A percentile compares a stretch with the other conserved stretches of the same genome.
Evolutionary conservation across 92 coral and sea anemone genomes (phyloP).

Genomic region (Scolanthus callimorphus): DNA sequence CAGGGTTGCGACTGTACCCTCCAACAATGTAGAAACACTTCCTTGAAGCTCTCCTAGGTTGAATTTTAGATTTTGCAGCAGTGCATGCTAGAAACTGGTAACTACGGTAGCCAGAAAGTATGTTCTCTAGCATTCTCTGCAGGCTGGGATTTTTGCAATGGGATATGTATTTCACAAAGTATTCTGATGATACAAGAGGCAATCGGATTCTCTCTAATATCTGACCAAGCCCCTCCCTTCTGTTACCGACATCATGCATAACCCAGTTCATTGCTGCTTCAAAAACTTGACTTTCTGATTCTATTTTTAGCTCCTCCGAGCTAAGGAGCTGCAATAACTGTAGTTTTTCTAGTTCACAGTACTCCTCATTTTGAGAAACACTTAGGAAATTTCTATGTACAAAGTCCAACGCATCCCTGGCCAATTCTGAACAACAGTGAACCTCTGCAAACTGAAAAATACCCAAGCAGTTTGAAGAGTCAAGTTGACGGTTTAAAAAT

Average conservation of each 20-base stretch:
- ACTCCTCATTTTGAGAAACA: slow-evolving; percentile 74
- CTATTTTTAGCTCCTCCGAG: slow-evolving; percentile 86
- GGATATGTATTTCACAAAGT: slow-evolving; percentile 45
- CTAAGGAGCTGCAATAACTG: slow-evolving; percentile 51
- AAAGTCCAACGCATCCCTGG: slow-evolving; percentile 57
- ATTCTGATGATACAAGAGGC: slow-evolving; percentile 72
- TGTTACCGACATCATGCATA: slow-evolving; percentile 39
- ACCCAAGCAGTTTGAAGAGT: slow-evolving; percentile 81
- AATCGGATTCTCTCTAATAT: slow-evolving; percentile 80
- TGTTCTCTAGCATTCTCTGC: slow-evolving; percentile 60
- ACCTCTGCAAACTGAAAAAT: slow-evolving; percentile 68
- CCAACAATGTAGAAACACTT: slow-evolving; percentile 85
- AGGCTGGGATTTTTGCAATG: slow-evolving; percentile 69
- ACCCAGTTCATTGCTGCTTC: slow-evolving; percentile 85
- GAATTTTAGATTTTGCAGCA: slow-evolving; percentile 22
- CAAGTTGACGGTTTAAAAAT: slow-evolving; percentile 71
- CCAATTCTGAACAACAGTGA: slow-evolving; percentile 63
- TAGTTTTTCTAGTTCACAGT: slow-evolving; percentile 47
- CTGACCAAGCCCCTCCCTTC: slow-evolving; percentile 65
- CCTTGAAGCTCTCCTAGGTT: slow-evolving; percentile 77
- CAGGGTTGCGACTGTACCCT: slow-evolving; percentile 74
- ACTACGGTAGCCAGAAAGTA: slow-evolving; percentile 59
- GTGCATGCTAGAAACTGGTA: slow-evolving; percentile 63
- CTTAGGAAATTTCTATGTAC: slow-evolving; percentile 72
- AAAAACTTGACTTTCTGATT: slow-evolving; percentile 79